Conservation (phyloP, 2,888 invertebrate species). For the Tanypteryx hageni region DNA sequence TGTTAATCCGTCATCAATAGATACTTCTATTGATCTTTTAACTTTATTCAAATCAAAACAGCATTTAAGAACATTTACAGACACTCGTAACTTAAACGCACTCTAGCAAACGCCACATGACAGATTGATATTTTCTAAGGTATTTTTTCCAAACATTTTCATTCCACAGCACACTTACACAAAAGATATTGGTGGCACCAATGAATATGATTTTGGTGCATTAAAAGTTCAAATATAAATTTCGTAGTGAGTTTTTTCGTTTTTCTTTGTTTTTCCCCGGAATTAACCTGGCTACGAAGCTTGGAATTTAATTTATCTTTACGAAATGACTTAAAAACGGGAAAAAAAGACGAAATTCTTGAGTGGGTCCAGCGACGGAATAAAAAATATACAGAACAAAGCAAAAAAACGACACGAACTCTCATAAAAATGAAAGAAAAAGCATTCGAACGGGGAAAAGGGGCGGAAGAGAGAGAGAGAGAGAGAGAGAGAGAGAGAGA, state of each 20-base stretch:
- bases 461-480: neutral
- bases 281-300: slow-evolving; percentile 55
- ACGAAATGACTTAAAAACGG: neutral
- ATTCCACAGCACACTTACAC: no score
- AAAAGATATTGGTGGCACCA: no score
- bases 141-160: no score
- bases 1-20: no score
- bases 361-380: neutral
- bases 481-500: neutral
- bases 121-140: no score
- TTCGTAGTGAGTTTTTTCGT: neutral
- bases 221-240: no score
- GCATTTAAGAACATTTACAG: no score
- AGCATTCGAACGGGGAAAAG: slow-evolving; percentile 28
- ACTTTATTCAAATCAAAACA: no score
- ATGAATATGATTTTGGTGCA: no score
- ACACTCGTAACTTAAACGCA: no score
- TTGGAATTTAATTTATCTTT: slow-evolving; percentile 45
- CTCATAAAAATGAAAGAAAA: slow-evolving; percentile 55
- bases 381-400: neutral
- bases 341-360: slow-evolving; percentile 14
- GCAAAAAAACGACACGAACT: neutral
- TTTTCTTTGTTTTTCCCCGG: neutral
- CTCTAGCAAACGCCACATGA: no score
- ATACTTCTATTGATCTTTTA: no score